Evolutionary conservation across 1,140 invertebrate species (phyloP).

Genomic region (Conopomorpha cramerella): DNA sequence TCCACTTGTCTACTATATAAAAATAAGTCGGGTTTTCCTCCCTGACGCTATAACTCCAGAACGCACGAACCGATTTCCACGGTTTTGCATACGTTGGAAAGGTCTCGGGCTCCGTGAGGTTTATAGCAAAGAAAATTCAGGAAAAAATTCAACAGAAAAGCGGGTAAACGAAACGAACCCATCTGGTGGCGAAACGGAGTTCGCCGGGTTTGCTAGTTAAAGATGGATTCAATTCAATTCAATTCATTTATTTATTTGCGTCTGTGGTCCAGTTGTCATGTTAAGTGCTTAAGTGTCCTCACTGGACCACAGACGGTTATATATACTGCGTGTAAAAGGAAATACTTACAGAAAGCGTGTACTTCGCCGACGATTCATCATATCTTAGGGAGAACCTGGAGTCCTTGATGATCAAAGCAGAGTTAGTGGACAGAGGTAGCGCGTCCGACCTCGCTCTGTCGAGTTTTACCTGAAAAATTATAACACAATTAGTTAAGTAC

Average conservation of each 20-base stretch:
- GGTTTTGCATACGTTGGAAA: no score
- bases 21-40: no score
- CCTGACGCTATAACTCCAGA: no score
- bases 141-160: no score
- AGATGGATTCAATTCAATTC: no score
- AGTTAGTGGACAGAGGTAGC: constrained; percentile 78
- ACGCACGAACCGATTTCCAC: no score
- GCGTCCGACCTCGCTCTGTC: constrained; percentile 61
- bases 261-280: neutral
- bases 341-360: constrained; percentile 72
- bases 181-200: neutral
- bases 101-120: no score
- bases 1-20: no score
- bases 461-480: constrained; percentile 50
- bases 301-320: neutral
- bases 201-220: no score
- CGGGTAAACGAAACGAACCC: neutral
- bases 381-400: constrained; percentile 84
- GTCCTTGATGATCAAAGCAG: constrained; percentile 82
- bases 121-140: no score
- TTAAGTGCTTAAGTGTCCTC: neutral
- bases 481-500: neutral
- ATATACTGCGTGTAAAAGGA: neutral
- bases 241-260: no score
- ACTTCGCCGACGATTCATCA: constrained; percentile 78